Conservation (phyloP, 2,888 invertebrate species). For the Nymphalis urticae region DNA sequence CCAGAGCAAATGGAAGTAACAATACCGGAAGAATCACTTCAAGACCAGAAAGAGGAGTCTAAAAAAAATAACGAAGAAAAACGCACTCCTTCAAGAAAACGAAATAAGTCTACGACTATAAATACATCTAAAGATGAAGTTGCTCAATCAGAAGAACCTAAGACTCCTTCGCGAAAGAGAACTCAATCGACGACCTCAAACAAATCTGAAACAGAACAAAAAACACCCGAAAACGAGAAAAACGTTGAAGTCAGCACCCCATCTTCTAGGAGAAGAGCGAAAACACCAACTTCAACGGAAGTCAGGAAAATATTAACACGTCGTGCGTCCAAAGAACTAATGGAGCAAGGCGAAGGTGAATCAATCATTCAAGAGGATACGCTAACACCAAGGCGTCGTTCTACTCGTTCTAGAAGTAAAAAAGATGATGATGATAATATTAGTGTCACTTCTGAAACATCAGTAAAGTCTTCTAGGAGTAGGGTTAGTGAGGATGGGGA, state of each 20-base stretch:
- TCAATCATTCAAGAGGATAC: slow-evolving; percentile 52
- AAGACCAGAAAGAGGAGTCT: background rate
- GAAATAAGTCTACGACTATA: no score
- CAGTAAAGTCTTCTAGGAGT: slow-evolving; percentile 56
- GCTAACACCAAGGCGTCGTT: slow-evolving; percentile 58
- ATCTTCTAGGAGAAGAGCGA: slow-evolving; percentile 51
- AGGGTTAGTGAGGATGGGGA: slow-evolving; percentile 52
- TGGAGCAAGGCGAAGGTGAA: slow-evolving; percentile 56
- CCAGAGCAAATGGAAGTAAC: background rate
- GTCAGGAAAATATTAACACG: slow-evolving; percentile 65
- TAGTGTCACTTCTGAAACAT: slow-evolving; percentile 63
- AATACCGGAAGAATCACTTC: background rate
- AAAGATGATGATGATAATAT: slow-evolving; percentile 65
- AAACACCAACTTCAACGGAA: slow-evolving; percentile 63
- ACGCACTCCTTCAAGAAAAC: no score
- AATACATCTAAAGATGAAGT: no score
- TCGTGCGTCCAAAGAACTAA: slow-evolving; percentile 65
- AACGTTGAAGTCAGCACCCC: slow-evolving; percentile 29
- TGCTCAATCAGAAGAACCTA: slow-evolving; percentile 39
- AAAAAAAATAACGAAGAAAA: background rate
- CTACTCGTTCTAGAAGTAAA: slow-evolving; percentile 52
- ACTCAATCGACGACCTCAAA: slow-evolving; percentile 59
- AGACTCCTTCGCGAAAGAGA: slow-evolving; percentile 64
- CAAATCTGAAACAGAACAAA: slow-evolving; percentile 52
- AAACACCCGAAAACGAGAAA: slow-evolving; percentile 49